Conservation (phyloP, 2,888 invertebrate genomes). For the Drosophila cracens region DNA sequence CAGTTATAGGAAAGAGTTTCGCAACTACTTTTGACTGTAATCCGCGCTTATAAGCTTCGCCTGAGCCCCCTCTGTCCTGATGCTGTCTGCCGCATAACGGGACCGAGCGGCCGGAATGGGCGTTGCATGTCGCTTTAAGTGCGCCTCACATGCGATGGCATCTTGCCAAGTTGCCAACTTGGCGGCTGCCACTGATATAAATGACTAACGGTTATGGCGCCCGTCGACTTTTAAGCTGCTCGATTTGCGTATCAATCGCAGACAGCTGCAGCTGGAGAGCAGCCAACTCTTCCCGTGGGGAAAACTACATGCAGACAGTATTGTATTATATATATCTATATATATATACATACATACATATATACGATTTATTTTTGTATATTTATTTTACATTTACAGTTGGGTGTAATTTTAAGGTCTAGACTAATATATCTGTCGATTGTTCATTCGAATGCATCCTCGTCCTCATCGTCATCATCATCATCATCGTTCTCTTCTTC, state of each 20-base stretch:
- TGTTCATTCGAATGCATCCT: not conserved
- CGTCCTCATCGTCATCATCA: not conserved
- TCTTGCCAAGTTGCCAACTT: conserved; percentile 52
- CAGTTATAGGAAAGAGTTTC: conserved; percentile 8
- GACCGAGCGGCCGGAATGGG: not conserved
- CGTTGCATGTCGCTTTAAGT: conserved; percentile 42
- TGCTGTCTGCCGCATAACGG: conserved; percentile 4
- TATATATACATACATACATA: not conserved
- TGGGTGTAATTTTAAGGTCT: not conserved
- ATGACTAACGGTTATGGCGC: conserved; percentile 50
- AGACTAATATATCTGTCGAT: not conserved
- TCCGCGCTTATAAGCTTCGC: conserved; percentile 46
- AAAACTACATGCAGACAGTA: not conserved
- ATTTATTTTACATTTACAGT: not conserved
- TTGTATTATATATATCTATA: not conserved
- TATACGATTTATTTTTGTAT: not conserved
- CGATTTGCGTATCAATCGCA: conserved; percentile 50
- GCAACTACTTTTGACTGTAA: conserved; percentile 51
- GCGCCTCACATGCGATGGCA: conserved; percentile 43
- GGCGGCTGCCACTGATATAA: conserved; percentile 30
- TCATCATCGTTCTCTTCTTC: not conserved
- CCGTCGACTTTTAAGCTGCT: conserved; percentile 35
- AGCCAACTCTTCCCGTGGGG: not conserved
- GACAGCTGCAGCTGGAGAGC: conserved; percentile 7
- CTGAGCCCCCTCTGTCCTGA: conserved; percentile 8